Percentiles rank a stretch among this genome's conserved stretches.
phyloP scores from a whole-genome alignment of 1,140 invertebrate genomes.

The Drosophila novamexicana region DNA sequence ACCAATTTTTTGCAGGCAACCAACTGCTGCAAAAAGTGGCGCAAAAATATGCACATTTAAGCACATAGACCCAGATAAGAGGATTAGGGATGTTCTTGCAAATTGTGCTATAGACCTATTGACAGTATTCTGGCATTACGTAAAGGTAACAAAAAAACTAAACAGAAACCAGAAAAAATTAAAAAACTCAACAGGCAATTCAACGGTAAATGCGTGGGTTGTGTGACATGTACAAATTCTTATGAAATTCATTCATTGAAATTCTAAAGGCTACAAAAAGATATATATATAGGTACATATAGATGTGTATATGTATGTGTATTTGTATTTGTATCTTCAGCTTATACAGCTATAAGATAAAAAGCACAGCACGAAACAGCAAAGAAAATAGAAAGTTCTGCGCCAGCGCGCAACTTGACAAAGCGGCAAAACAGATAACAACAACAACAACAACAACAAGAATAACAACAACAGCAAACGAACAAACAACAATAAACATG shows the following conservation, averaged over 20 bases:
- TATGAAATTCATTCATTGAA: conserved; percentile 55
- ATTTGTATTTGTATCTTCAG: background rate
- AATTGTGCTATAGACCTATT: conserved; percentile 1
- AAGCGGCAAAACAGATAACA: conserved; percentile 32
- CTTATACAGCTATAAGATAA: conserved; percentile 6
- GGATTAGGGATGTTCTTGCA: conserved; percentile 20
- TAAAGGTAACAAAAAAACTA: background rate
- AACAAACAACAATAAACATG: conserved; percentile 13
- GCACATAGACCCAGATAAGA: conserved; percentile 67
- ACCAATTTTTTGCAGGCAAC: conserved; percentile 16
- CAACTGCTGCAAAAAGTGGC: background rate
- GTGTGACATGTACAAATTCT: conserved; percentile 7
- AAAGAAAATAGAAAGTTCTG: conserved; percentile 83
- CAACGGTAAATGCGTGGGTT: conserved; percentile 26
- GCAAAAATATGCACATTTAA: conserved; percentile 61
- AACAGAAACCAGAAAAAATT: background rate
- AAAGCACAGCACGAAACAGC: conserved; percentile 61
- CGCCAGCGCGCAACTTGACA: conserved; percentile 31
- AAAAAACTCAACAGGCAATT: conserved; percentile 18
- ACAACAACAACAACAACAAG: conserved; percentile 21
- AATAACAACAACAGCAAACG: conserved; percentile 10
- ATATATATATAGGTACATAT: background rate
- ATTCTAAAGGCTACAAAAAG: conserved; percentile 50
- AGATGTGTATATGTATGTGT: background rate
- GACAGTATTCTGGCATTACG: conserved; percentile 3